Base-by-base conservation (phyloP, 2,797 vertebrate species). In the Lepilemur ruficaudatus region DNA sequence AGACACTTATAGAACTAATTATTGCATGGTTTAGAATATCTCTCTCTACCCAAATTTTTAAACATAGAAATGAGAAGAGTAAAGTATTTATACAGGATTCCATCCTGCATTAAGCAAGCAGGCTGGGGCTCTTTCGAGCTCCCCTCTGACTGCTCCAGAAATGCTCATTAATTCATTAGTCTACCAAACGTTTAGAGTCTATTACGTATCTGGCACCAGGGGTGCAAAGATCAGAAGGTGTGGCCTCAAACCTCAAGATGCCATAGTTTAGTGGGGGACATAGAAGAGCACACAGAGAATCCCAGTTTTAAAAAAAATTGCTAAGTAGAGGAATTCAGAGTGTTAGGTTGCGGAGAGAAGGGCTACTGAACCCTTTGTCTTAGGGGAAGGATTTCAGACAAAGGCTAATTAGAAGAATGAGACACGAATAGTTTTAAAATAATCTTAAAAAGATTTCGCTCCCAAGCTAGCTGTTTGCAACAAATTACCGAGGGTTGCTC, bases 1-100 rank as follows among this genome's bases (percentile, higher is more conserved):
- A 96, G 93, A 88, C 38, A 88, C 89, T 96, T 89, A 95, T 4
- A 88, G 91, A 97, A 90, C 94, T 87, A 87, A 97, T 96, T 61
- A 85, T 85, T 90, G 83, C 10, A 46, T 73, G 38, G 55, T 65
- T 96, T 84, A 81, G 61, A 94, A 87, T 95, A 89, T 93, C 57
- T 88, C 93, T 93, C 50, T 93, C 91, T 87, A 46, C 67, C 65
- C 15, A 3, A 78, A 70, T 87, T 88, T 97, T 95, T 73, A 83
- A 30, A 79, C 22, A 57, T 3, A 78, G 67, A 41, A 76, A 93
- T 73, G 78, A 92, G 41, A 91, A 93, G 30, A 63, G 18, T 23
- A 50, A 65, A 78, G 55, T 50, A 87, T 97, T 89, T 75, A 73
- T 61, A 30, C 18, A 52, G 12, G 92, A 84, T 65, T 80, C 59